These are phyloP conservation scores for Rhinoraja longicauda DNA, from an alignment of 2,797 vertebrate species.

Conservation along the genomic window DNA sequence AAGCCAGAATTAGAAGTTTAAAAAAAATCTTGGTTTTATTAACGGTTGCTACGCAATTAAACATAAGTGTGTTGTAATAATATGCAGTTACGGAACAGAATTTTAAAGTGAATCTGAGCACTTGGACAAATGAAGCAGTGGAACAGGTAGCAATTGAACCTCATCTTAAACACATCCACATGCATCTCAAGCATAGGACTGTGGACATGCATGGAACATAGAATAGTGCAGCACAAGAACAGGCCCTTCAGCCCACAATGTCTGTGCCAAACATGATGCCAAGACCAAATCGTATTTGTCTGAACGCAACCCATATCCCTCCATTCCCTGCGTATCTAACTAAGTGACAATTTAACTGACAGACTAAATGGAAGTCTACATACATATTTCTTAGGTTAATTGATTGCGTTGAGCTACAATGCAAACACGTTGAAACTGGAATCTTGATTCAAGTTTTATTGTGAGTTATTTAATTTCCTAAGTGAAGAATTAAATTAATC, in stretches of 20 bases:
- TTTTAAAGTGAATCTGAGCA: background rate
- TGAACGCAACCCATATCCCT: no score
- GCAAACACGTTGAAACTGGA: background rate
- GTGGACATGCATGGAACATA: background rate
- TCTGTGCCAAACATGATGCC: no score
- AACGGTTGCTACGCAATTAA: background rate
- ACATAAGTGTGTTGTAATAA: background rate
- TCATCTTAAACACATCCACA: background rate
- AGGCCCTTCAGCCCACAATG: no score
- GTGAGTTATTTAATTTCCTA: constrained; percentile 29
- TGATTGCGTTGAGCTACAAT: background rate
- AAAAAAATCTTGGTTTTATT: constrained; percentile 2
- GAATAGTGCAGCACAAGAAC: no score
- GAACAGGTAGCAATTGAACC: background rate
- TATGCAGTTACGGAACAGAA: background rate
- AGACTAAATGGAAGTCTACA: background rate
- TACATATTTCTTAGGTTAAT: background rate
- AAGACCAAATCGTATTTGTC: no score
- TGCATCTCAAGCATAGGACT: background rate
- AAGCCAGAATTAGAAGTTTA: background rate
- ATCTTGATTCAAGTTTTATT: constrained; percentile 22
- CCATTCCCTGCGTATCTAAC: no score
- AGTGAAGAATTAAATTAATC: constrained; percentile 29
- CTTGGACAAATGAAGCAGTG: background rate
- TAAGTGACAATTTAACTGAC: background rate